A percentile compares a stretch with the other conserved stretches of the same genome.
Evolutionary conservation across 2,113 vertebrate genomes (phyloP).

Genomic region (Nanorana parkeri): DNA sequence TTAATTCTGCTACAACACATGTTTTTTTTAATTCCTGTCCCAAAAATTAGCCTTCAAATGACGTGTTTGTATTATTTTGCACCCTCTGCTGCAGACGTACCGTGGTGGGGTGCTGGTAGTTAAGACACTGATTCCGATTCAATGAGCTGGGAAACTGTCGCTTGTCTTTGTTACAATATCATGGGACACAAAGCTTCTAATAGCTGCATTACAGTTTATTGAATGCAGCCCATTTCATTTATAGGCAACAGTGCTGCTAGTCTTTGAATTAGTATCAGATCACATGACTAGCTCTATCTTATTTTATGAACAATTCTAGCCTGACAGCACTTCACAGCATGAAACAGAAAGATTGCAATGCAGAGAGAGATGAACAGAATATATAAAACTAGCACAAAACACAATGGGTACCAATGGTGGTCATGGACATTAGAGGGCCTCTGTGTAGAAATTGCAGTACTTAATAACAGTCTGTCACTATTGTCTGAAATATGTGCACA

Average conservation of each 20-base stretch:
- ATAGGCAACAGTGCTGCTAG: neutral
- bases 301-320: too few relatives aligned
- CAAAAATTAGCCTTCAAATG: slow-evolving; percentile 43
- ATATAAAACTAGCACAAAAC: too few relatives aligned
- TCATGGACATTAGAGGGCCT: too few relatives aligned
- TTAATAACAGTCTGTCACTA: too few relatives aligned
- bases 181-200: slow-evolving; percentile 44
- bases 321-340: too few relatives aligned
- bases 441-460: too few relatives aligned
- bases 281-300: too few relatives aligned
- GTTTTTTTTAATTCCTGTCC: slow-evolving; percentile 29
- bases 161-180: slow-evolving; percentile 25
- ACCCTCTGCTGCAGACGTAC: neutral
- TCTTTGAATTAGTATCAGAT: slow-evolving; percentile 14
- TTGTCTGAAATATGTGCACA: too few relatives aligned
- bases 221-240: slow-evolving; percentile 37
- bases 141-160: slow-evolving; percentile 31
- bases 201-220: slow-evolving; percentile 38
- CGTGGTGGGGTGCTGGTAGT: slow-evolving; percentile 31
- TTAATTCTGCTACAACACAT: slow-evolving; percentile 44
- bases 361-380: too few relatives aligned
- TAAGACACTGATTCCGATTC: slow-evolving; percentile 25
- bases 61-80: neutral
- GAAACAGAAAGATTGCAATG: too few relatives aligned
- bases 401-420: too few relatives aligned